A percentile compares a stretch with the other conserved stretches of the same genome.
These are phyloP conservation scores for Papilio aristodemus DNA, from an alignment of 1,140 invertebrate species.

Conservation along the genomic window DNA sequence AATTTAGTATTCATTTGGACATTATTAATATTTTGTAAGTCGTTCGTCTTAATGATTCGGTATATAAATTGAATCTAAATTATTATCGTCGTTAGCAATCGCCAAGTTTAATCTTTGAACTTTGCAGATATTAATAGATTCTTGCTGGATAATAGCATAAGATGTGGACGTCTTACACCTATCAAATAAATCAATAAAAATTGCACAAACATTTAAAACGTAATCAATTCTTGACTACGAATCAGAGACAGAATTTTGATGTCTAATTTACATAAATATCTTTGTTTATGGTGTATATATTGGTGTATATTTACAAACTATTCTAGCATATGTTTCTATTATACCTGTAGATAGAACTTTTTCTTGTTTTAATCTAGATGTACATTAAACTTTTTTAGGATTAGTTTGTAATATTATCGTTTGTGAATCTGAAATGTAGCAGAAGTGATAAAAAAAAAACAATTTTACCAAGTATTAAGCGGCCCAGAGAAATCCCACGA, in stretches of 20 bases:
- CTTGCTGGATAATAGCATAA: not conserved
- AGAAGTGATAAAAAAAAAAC: not conserved
- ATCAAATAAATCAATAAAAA: not conserved
- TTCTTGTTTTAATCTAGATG: no score
- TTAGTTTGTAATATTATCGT: no score
- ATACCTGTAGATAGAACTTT: no score
- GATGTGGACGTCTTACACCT: not conserved
- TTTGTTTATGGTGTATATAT: no score
- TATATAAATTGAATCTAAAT: slow-evolving; percentile 15
- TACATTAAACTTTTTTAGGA: no score
- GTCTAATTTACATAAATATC: no score
- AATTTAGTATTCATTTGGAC: not conserved
- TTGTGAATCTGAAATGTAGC: not conserved
- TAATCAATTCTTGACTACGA: not conserved
- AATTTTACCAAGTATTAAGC: not conserved
- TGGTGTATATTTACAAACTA: no score
- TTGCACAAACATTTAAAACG: not conserved
- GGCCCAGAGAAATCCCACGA: slow-evolving; percentile 16
- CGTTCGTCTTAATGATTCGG: slow-evolving; percentile 5
- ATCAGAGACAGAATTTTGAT: not conserved
- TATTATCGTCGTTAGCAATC: slow-evolving; percentile 14
- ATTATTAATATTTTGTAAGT: slow-evolving; percentile 8
- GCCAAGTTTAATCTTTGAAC: not conserved
- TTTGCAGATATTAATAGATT: slow-evolving; percentile 6
- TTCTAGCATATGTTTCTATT: no score